phyloP scores from a whole-genome alignment of 1,140 invertebrate species.

The Myzus persicae region DNA sequence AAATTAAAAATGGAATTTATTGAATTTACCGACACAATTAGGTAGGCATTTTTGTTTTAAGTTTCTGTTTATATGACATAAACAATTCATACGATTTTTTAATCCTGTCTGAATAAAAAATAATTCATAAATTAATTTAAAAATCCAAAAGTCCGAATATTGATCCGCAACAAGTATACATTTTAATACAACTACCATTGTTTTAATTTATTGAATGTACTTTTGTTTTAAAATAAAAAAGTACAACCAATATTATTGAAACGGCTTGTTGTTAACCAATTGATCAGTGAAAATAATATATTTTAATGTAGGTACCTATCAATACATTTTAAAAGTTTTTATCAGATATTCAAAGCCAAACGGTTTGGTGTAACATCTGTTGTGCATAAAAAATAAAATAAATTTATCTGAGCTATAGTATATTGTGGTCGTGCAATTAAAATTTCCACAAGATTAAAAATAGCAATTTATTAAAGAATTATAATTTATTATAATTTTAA shows the following conservation, averaged over 20 bases:
- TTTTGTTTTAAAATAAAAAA: no score
- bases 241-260: no score
- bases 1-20: background rate
- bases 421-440: background rate
- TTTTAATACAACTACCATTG: background rate
- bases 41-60: background rate
- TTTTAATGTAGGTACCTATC: no score
- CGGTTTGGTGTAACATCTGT: no score
- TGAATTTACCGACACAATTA: background rate
- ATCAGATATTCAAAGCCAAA: background rate
- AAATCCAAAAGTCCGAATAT: background rate
- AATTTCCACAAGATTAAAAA: background rate
- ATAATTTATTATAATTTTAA: background rate
- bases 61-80: background rate
- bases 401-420: background rate
- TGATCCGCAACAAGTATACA: background rate
- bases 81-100: no score
- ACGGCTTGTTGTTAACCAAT: background rate
- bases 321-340: background rate
- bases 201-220: background rate
- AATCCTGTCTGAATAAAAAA: no score
- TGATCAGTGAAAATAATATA: no score
- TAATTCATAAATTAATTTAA: background rate
- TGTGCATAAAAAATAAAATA: no score
- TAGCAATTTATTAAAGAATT: background rate